Percentiles rank a stretch among this genome's conserved stretches.
Conservation (phyloP, 1,140 invertebrate species). For the Heterodera schachtii region DNA sequence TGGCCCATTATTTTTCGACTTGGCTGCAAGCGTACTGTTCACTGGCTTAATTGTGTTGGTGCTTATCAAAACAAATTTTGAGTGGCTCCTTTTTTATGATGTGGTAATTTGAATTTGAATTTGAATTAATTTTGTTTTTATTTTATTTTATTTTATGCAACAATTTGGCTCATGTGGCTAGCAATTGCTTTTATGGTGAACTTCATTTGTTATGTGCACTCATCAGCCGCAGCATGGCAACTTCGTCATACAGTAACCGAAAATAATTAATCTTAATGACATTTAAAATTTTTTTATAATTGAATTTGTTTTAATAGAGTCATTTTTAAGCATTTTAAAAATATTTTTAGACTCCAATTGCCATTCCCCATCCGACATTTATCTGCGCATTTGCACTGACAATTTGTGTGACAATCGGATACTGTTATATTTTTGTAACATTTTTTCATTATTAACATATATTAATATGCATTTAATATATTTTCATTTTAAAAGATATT, state of each 20-base stretch:
- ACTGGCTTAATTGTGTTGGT: constrained; percentile 1
- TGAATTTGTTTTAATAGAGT: too few relatives aligned
- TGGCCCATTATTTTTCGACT: constrained; percentile 15
- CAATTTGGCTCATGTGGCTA: constrained; percentile 12
- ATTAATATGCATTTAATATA: background rate
- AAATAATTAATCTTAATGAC: background rate
- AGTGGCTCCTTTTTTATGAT: constrained; percentile 14
- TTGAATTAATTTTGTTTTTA: background rate
- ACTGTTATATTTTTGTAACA: constrained; percentile 21
- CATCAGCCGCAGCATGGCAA: background rate
- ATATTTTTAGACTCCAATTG: constrained; percentile 1
- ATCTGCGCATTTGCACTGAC: constrained; percentile 25
- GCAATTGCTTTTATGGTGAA: constrained; percentile 16
- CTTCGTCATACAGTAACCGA: too few relatives aligned
- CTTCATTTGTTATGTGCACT: constrained; percentile 8
- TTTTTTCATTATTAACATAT: background rate
- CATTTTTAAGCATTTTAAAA: too few relatives aligned
- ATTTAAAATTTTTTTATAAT: background rate
- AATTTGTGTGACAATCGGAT: constrained; percentile 13
- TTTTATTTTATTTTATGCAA: constrained; percentile 1
- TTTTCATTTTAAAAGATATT: too few relatives aligned
- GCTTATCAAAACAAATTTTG: constrained; percentile 20
- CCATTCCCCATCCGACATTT: constrained; percentile 25
- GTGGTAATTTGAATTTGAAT: background rate
- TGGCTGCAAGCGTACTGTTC: background rate